Evolutionary conservation across 2,888 invertebrate genomes (phyloP), one percentile per base, ranked within the genome.

Genomic region (Eledone cirrhosa): DNA sequence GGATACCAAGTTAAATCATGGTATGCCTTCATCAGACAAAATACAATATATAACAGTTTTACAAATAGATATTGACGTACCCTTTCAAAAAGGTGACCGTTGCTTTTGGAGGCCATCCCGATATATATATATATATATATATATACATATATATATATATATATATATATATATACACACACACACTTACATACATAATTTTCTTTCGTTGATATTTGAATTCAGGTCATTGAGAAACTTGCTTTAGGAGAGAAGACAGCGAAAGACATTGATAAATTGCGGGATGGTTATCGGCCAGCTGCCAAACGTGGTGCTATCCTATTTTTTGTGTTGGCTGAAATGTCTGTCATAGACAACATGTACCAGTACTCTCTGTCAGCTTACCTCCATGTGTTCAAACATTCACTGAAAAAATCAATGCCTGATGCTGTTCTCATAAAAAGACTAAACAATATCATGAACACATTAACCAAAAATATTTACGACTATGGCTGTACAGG

Each of bases 401-500:
- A 93, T 88, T 95, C 97, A 0, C 91, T 97, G 78, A 93, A 94
- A 80, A 96, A 95, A 90, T 94, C 96, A 5, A 92, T 95, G 88
- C 95, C 96, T 0, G 95, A 97, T 88, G 94, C 94, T 1, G 93
- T 94, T n/a, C 90, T 97, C 0, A 85, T 89, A 3, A 94, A 94
- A 86, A 93, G 97, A 14, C 91, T 97, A 75, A 91, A 90, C 65
- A 97, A 97, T 87, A 96, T 97, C 80, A 95, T 96, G 81, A 94
- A 94, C 78, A 95, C 94, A 83, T 92, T 97, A 59, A 97, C 97
- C 0, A 95, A 94, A 87, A 96, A 95, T 87, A 94, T 97, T 0
- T 97, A 97, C 87, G 95, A 95, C 87, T 97, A 96, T 86, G 97
- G 96, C 2, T 97, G 97, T 87, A 96, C 95, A 41, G 94, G 94